phyloP scores from a whole-genome alignment of 2,797 vertebrate species.

The Molossus molossus region DNA sequence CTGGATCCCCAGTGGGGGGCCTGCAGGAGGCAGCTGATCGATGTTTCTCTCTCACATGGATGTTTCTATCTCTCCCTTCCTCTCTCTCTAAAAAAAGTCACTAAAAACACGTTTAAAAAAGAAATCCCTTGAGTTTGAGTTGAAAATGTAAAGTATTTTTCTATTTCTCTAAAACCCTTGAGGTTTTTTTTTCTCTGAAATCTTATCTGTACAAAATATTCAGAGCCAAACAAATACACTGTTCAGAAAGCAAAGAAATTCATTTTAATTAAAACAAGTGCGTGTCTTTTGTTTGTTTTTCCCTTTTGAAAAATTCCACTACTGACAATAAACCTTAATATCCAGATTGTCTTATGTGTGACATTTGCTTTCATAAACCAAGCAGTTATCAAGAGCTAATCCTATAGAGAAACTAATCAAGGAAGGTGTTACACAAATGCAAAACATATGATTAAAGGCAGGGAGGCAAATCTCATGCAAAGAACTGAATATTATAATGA shows the following conservation, averaged over 20 bases:
- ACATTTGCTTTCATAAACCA: constrained; percentile 92
- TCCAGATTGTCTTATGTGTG: constrained; percentile 87
- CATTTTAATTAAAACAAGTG: constrained; percentile 86
- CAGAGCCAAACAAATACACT: constrained; percentile 70
- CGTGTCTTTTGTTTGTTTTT: constrained; percentile 72
- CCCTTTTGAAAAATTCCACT: constrained; percentile 79
- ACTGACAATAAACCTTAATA: constrained; percentile 86
- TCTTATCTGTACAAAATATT: constrained; percentile 65
- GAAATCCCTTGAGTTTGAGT: constrained; percentile 17
- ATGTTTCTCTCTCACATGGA: too few relatives aligned
- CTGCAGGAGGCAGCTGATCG: too few relatives aligned
- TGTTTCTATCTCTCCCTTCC: too few relatives aligned
- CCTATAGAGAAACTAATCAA: constrained; percentile 94
- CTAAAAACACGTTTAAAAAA: too few relatives aligned
- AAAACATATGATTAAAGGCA: constrained; percentile 93
- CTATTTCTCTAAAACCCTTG: constrained; percentile 21
- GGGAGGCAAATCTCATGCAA: constrained; percentile 89
- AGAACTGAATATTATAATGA: constrained; percentile 90
- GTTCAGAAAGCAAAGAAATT: constrained; percentile 75
- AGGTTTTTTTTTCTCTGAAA: constrained; percentile 40
- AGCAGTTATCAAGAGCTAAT: constrained; percentile 91
- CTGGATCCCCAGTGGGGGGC: too few relatives aligned
- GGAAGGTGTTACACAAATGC: constrained; percentile 92
- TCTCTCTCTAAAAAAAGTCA: too few relatives aligned
- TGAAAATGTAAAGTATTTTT: constrained; percentile 66